These are phyloP conservation scores for Isichthys henryi DNA, from an alignment of 2,113 vertebrate species.

Conservation along the genomic window DNA sequence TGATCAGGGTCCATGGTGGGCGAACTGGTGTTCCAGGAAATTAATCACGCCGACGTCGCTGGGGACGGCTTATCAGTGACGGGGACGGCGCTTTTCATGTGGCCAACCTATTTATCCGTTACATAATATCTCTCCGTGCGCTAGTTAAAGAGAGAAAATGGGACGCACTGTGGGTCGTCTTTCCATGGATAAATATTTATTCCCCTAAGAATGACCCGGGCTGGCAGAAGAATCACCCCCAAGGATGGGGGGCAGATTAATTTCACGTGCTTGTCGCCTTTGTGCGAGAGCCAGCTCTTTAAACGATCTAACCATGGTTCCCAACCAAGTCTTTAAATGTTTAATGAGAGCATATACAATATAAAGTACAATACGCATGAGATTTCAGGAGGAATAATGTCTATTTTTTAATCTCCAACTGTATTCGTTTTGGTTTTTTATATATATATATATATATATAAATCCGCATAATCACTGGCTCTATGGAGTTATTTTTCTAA, in stretches of 20 bases:
- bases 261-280: neutral
- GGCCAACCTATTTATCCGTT: neutral
- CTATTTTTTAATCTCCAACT: slow-evolving; percentile 23
- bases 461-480: neutral
- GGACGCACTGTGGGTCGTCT: too few relatives aligned
- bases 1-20: neutral
- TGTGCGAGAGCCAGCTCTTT: slow-evolving; percentile 15
- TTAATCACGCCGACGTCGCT: neutral
- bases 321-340: slow-evolving; percentile 32
- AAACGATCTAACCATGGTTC: slow-evolving; percentile 37
- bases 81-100: too few relatives aligned
- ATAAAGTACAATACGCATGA: slow-evolving; percentile 26
- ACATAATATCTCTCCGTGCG: neutral
- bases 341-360: slow-evolving; percentile 24
- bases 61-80: neutral
- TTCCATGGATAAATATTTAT: neutral
- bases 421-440: neutral
- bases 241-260: neutral
- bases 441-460: neutral
- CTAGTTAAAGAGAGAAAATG: neutral
- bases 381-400: slow-evolving; percentile 23
- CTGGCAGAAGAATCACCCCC: neutral
- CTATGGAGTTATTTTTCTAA: neutral
- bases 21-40: neutral
- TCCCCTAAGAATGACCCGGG: slow-evolving; percentile 21